Evolutionary conservation across 2,888 invertebrate genomes (phyloP).

Genomic region (Phortica okadai): DNA sequence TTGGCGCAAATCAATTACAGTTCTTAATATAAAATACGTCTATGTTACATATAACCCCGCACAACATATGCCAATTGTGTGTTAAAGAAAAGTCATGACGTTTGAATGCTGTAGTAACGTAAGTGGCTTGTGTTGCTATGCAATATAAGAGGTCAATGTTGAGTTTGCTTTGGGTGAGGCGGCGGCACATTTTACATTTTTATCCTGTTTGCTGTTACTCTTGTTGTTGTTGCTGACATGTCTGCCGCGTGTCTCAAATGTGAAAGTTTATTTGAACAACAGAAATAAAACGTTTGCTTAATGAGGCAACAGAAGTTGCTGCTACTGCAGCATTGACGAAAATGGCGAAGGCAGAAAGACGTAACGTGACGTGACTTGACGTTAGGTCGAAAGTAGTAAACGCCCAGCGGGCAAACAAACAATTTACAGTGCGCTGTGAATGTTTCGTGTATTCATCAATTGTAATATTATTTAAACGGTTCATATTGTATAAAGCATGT

Average conservation of each 20-base stretch:
- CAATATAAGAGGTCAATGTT: no score
- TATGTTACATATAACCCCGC: no score
- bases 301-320: background rate
- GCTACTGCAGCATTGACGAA: background rate
- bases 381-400: background rate
- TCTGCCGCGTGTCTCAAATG: conserved; percentile 12
- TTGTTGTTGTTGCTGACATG: background rate
- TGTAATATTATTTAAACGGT: conserved; percentile 10
- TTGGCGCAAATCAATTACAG: no score
- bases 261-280: conserved; percentile 3
- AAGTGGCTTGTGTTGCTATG: no score
- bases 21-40: no score
- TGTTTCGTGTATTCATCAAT: background rate
- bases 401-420: background rate
- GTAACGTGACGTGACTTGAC: background rate
- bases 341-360: background rate
- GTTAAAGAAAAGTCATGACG: no score
- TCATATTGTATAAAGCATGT: background rate
- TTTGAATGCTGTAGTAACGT: no score
- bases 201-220: background rate
- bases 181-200: background rate
- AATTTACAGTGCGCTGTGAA: background rate
- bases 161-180: no score
- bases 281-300: background rate
- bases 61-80: no score